Percentiles rank a stretch among this genome's conserved stretches.
Evolutionary conservation across 2,888 invertebrate species (phyloP).

Genomic region (Yponomeuta plumbellus): DNA sequence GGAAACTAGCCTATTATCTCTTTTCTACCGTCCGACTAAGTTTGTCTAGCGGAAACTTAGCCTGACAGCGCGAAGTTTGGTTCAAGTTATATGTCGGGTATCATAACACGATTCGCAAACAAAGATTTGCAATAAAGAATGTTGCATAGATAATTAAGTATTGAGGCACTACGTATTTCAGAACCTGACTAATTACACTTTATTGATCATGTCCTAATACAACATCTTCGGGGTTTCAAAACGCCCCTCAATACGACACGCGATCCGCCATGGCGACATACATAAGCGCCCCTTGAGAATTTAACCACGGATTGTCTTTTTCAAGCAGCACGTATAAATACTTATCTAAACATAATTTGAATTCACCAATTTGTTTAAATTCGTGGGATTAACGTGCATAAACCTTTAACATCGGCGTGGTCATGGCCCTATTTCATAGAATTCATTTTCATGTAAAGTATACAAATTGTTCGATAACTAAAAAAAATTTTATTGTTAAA

Average conservation of each 20-base stretch:
- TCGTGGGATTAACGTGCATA: not conserved
- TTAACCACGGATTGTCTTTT: not conserved
- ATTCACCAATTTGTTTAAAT: not conserved
- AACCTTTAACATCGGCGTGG: not conserved
- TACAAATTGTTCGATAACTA: too few species aligned
- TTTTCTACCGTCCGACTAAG: too few species aligned
- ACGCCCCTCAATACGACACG: not conserved
- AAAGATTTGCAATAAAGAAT: too few species aligned
- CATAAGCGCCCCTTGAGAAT: not conserved
- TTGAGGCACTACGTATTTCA: too few species aligned
- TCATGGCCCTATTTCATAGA: too few species aligned
- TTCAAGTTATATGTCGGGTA: too few species aligned
- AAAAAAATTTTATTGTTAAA: too few species aligned
- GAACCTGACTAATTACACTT: not conserved
- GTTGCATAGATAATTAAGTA: too few species aligned
- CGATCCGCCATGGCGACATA: not conserved
- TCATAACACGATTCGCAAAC: not conserved
- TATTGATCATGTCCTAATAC: not conserved
- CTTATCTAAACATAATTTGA: not conserved
- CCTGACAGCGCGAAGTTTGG: too few species aligned
- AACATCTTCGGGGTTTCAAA: not conserved
- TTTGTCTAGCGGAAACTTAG: too few species aligned
- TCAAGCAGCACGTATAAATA: not conserved
- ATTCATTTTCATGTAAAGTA: too few species aligned
- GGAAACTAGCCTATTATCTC: too few species aligned